These are phyloP conservation scores for Barnardius zonarius DNA, from an alignment of 2,113 vertebrate species.

Conservation along the genomic window DNA sequence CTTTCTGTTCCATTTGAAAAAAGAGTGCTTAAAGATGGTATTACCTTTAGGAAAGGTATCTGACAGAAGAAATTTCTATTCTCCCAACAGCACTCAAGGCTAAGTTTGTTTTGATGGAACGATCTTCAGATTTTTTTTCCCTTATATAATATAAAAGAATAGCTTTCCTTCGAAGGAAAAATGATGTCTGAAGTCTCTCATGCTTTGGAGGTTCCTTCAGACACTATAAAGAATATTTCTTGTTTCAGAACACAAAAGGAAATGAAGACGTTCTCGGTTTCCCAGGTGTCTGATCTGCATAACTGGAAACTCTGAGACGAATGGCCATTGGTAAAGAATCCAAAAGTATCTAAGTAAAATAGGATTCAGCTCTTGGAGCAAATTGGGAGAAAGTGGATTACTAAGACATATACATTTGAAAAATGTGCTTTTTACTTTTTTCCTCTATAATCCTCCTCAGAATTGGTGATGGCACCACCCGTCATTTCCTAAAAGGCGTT, in stretches of 20 bases:
- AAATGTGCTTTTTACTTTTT: background rate
- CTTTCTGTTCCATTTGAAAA: background rate
- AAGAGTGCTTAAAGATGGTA: background rate
- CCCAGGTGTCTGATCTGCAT: background rate
- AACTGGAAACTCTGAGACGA: background rate
- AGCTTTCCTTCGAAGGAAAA: background rate
- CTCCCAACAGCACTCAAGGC: constrained; percentile 15
- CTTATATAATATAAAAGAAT: background rate
- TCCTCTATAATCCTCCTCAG: background rate
- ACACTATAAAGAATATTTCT: background rate
- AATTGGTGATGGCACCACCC: background rate
- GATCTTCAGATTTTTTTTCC: background rate
- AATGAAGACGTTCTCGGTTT: background rate
- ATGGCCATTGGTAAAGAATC: background rate
- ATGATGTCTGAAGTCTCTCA: background rate
- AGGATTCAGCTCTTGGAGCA: background rate
- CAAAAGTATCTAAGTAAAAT: background rate
- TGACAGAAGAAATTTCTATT: constrained; percentile 26
- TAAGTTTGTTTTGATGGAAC: constrained; percentile 49
- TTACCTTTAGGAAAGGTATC: constrained; percentile 14
- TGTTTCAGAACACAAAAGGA: constrained; percentile 12
- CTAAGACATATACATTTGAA: background rate
- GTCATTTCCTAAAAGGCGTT: background rate
- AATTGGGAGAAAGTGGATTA: background rate
- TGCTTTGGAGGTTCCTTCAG: background rate